Base-by-base conservation (phyloP, 2,888 invertebrate species). In the Lypha dubia region DNA sequence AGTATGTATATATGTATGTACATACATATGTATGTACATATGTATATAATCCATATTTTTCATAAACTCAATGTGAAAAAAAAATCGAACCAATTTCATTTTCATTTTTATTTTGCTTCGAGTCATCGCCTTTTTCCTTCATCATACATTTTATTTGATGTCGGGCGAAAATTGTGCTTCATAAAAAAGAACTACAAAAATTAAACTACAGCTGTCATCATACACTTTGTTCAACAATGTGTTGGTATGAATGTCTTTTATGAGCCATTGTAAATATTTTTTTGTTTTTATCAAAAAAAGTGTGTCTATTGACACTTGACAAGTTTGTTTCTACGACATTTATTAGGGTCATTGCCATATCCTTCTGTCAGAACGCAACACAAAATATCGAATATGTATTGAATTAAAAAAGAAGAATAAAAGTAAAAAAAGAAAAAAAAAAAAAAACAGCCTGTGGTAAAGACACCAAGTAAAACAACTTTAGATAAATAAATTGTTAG, bases 281-380 rank as follows among this genome's bases (percentile, higher is more conserved):
- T 73, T 17, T 82, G 44, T 68, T 65, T 9, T 13, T 44, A 41
- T 11, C 41, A 44, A 46, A 38, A 38, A 38, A n/a, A 79, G 62
- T 70, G 73, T 80, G 80, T 84, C 84, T 84, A 84, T 84, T 84
- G 84, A 81, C 84, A 84, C 81, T 80, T 84, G 84, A 80, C 80
- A 81, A 81, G 84, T 74, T 81, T 84, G 84, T 74, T 81, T 73
- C 76, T 49, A 84, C 56, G 77, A 84, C 84, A 81, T 80, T 84
- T 84, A 84, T 84, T 84, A 81, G 80, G 84, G 84, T 84, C 77
- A 84, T 74, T 84, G 84, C 41, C 81, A 81, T 81, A 80, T 77
- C 80, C 68, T 77, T 24, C n/a, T 74, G 53, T 35, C 53, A 68
- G 24, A 80, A 62, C 46, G n/a, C n/a, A 58, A 46, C 71, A 44